Evolutionary conservation across 2,113 vertebrate genomes (phyloP), one percentile per base, ranked within the genome.

Genomic region (Pristiophorus japonicus): DNA sequence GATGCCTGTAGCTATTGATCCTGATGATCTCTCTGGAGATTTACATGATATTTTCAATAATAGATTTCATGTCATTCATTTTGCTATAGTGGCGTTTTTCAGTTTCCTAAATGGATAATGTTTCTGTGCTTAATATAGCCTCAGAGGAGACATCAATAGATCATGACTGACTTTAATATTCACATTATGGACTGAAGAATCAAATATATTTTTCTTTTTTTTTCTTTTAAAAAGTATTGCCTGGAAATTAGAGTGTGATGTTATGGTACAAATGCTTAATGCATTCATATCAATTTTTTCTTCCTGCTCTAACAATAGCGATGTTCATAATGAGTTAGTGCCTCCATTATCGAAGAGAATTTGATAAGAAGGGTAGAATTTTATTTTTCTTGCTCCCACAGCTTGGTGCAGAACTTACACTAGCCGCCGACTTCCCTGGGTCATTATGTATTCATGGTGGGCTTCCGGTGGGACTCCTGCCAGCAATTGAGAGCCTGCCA

Each of bases 21-120:
- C n/a, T 27, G 10, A 93, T 93, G 7, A 38, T 93, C 65, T 93
- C n/a, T 93, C 91, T 93, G 91, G 62, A 42, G 62, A 66, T 93
- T 22, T 63, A 65, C 18, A 88, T 55, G 8, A 55, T 65, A 93
- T 51, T 94, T 67, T 94, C 45, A 7, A 38, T 67, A 94, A 67
- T 22, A 67, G 92, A 67, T 94, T 94, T 47, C 30, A 18, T 47
- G 42, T 70, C 92, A 67, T 47, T 34, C 20, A 62, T 14, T 70
- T 94, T 94, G 65, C 20, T 47, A 12, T 47, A 30, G 42, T 22
- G 22, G 3, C 42, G 30, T 51, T 67, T 70, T 70, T 47, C 87
- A 70, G 38, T 66, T 94, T 92, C 88, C 14, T 24, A 67, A 94
- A 27, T 45, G 92, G 65, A 42, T 94, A 70, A 70, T 34, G 38